Evolutionary conservation across 2,888 invertebrate species (phyloP).

Genomic region (Hydrotaea diabolus): DNA sequence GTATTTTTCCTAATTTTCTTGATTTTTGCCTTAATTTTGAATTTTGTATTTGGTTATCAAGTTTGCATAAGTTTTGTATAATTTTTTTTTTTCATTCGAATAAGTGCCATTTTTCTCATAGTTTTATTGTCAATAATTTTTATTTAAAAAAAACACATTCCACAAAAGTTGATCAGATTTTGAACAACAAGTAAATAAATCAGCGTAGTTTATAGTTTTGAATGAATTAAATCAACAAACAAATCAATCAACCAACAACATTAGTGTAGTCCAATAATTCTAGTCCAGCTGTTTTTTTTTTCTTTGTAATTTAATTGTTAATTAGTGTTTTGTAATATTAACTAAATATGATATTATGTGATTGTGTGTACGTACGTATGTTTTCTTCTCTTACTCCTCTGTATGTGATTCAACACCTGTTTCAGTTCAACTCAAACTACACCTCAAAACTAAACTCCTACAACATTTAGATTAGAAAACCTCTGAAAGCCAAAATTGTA

Average conservation of each 20-base stretch:
- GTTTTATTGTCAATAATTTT: slow-evolving; percentile 35
- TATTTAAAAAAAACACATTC: slow-evolving; percentile 54
- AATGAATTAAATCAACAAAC: slow-evolving; percentile 22
- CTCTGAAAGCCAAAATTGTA: no score
- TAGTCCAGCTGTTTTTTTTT: slow-evolving; percentile 35
- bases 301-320: slow-evolving; percentile 65
- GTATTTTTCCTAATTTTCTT: neutral
- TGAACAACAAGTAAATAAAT: slow-evolving; percentile 47
- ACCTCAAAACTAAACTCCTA: neutral
- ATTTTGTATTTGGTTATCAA: no score
- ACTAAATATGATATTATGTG: slow-evolving; percentile 27
- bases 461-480: neutral
- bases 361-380: slow-evolving; percentile 38
- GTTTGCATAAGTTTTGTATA: no score
- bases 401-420: neutral
- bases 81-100: slow-evolving; percentile 38
- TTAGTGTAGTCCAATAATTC: slow-evolving; percentile 39
- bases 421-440: neutral
- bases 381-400: neutral
- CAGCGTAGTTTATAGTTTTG: slow-evolving; percentile 44
- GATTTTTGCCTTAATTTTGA: slow-evolving; percentile 34
- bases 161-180: slow-evolving; percentile 60
- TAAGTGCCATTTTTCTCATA: neutral
- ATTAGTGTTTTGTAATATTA: slow-evolving; percentile 66
- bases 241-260: slow-evolving; percentile 25